Percentiles rank a stretch among this genome's conserved stretches.
These are phyloP conservation scores for Hypsibius dujardini DNA, from an alignment of 1,140 invertebrate genomes.

Conservation along the genomic window DNA sequence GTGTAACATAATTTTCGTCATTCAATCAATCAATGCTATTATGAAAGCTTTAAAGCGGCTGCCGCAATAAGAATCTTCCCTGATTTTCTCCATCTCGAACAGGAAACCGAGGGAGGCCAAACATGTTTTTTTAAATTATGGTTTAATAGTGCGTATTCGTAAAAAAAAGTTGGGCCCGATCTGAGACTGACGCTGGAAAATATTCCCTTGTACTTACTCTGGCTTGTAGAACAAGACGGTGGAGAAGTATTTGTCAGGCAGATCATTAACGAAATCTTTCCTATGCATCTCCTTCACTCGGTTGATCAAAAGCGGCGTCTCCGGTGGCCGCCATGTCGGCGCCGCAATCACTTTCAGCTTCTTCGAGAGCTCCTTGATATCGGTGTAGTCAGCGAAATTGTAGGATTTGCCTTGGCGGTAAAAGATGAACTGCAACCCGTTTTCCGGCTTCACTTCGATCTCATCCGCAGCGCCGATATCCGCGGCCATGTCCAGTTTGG, in stretches of 20 bases:
- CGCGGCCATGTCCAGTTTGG: conserved; percentile 9
- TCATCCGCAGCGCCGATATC: neutral
- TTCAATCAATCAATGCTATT: too few relatives aligned
- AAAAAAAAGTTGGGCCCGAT: too few relatives aligned
- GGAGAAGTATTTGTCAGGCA: neutral
- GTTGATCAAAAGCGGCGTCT: neutral
- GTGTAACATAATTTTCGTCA: too few relatives aligned
- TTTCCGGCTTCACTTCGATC: neutral
- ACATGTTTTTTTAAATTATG: too few relatives aligned
- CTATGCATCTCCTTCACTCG: neutral
- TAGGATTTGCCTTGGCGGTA: neutral
- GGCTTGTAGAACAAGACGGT: neutral
- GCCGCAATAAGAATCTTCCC: too few relatives aligned
- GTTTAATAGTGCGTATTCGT: too few relatives aligned
- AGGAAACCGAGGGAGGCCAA: too few relatives aligned
- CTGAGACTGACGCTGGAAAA: neutral
- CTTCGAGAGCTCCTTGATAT: neutral
- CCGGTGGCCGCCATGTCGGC: neutral
- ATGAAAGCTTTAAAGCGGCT: too few relatives aligned
- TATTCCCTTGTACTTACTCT: neutral
- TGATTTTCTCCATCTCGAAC: too few relatives aligned
- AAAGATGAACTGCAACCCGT: neutral
- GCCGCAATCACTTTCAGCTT: neutral
- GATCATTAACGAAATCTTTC: neutral
- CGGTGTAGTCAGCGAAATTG: neutral